Base-by-base conservation (phyloP, 2,113 vertebrate species). In the Telmatochromis brichardi region DNA sequence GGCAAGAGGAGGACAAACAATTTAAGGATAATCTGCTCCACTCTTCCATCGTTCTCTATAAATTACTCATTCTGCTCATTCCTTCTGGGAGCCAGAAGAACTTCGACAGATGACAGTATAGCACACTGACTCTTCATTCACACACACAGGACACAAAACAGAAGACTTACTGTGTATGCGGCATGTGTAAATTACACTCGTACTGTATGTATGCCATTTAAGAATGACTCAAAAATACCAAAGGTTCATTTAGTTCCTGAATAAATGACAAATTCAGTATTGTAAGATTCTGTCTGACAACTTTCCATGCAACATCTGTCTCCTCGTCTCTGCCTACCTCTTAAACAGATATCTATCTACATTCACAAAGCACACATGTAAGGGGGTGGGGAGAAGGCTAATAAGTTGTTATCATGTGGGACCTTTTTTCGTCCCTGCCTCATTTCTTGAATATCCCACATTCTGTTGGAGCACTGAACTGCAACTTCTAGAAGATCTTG, bases 1-100 rank as follows among this genome's bases (percentile, higher is more conserved):
- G 58, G 86, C 73, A 85, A 90, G 92, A 91, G 21, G 60, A 93
- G 82, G 93, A 90, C 89, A 95, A 94, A 95, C 92, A 93, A 91
- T 94, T 92, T 89, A 85, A 53, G 42, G 89, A 90, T 89, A 93
- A 94, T 95, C 54, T 60, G 83, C 82, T 90, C 76, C 19, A 58
- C 90, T 90, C 65, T 81, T 90, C 78, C 78, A 68, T 7, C 85
- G 42, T 91, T 93, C 80, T 88, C 88, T 87, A 68, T 76, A 89
- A 89, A 89, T 93, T 31, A 95, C 83, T 94, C 83, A 94, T 91
- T 94, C 87, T 47, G 40, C 65, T 19, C 42, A 87, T 88, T 92
- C 73, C 3, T 23, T 42, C 65, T 57, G 76, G 84, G 79, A 90
- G 76, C 47, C 89, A 79, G 86, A 88, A 55, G n/a, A 82, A 83